phyloP scores from a whole-genome alignment of 2,797 vertebrate genomes.

The Arctocebus calabarensis region DNA sequence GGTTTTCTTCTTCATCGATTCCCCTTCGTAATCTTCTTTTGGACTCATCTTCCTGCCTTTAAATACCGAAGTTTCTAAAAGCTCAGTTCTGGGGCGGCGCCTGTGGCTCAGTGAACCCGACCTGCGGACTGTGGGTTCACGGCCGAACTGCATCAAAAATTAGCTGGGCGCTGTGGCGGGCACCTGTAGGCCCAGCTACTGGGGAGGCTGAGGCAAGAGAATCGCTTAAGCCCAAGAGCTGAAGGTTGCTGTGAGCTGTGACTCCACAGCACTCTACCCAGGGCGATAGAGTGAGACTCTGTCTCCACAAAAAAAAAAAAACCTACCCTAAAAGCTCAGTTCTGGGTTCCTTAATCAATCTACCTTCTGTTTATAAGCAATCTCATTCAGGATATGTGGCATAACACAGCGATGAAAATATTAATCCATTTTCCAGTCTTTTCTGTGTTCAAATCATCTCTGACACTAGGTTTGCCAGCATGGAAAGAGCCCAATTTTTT shows the following conservation, averaged over 20 bases:
- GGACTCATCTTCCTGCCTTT: not conserved
- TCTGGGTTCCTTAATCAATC: not conserved
- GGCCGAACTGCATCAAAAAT: no score
- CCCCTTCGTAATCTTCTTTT: not conserved
- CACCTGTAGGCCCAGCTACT: no score
- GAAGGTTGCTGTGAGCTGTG: no score
- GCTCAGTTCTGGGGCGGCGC: not conserved
- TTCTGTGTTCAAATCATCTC: not conserved
- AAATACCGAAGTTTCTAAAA: not conserved
- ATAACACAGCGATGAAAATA: not conserved
- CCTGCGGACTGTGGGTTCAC: no score
- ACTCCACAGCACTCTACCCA: no score
- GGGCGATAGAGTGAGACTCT: no score
- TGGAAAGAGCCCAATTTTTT: not conserved
- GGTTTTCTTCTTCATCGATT: not conserved
- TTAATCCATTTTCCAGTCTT: not conserved
- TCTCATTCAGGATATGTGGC: not conserved
- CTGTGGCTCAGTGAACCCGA: no score
- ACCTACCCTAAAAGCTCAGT: not conserved
- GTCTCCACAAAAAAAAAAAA: no score
- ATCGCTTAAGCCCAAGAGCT: no score
- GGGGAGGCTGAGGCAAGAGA: no score
- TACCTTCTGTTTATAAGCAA: not conserved
- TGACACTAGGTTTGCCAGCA: not conserved
- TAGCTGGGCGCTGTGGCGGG: no score